A percentile compares a stretch with the other conserved stretches of the same genome.
Conservation (phyloP, 2,113 vertebrate species). For the Nothocercus julius region DNA sequence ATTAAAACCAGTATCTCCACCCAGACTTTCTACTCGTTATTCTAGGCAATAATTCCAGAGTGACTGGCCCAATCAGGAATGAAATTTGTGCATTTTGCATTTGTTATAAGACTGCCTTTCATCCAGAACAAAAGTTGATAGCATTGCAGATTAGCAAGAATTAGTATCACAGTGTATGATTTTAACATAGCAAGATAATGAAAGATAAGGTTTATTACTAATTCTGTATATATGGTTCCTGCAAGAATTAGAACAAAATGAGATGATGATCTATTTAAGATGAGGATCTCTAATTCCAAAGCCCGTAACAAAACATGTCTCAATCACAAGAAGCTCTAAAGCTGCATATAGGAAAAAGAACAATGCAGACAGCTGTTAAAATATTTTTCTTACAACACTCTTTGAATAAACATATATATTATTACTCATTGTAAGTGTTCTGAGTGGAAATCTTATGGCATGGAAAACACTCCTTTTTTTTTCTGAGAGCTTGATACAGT, state of each 20-base stretch:
- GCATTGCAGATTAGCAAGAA: background rate
- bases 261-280: background rate
- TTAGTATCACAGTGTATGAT: background rate
- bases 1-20: background rate
- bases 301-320: background rate
- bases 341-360: background rate
- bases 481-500: background rate
- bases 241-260: background rate
- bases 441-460: conserved; percentile 23
- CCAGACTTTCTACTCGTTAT: background rate
- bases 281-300: background rate
- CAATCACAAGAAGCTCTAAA: background rate
- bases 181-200: background rate
- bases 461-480: background rate
- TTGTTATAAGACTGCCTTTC: background rate
- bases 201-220: background rate
- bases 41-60: background rate
- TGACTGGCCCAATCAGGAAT: background rate
- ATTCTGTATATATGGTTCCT: background rate
- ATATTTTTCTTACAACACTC: conserved; percentile 10
- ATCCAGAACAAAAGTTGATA: background rate
- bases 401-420: background rate
- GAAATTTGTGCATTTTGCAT: background rate
- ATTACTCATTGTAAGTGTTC: conserved; percentile 12
- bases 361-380: background rate